A percentile compares a stretch with the other conserved stretches of the same genome.
phyloP scores from a whole-genome alignment of 1,140 invertebrate species.

The Zaprionus gabonicus region DNA sequence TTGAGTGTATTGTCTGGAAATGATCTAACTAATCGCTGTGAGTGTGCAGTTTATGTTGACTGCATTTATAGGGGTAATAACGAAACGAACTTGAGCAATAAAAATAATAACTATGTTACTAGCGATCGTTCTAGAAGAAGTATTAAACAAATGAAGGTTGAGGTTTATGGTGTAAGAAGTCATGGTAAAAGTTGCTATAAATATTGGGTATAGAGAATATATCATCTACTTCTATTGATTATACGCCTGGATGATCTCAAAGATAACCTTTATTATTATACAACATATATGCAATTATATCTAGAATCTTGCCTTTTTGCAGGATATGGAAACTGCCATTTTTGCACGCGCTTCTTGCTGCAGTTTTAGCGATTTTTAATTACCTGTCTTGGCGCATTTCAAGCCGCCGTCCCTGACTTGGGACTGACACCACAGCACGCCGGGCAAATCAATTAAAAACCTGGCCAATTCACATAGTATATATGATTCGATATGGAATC shows the following conservation, averaged over 20 bases:
- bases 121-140: neutral
- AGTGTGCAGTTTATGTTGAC: neutral
- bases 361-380: conserved; percentile 28
- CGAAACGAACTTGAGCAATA: neutral
- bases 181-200: neutral
- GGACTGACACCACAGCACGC: conserved; percentile 30
- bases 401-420: conserved; percentile 49
- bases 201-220: neutral
- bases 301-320: neutral
- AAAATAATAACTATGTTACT: neutral
- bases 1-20: conserved; percentile 22
- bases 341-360: conserved; percentile 1
- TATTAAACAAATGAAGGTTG: neutral
- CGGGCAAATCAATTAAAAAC: conserved; percentile 48
- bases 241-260: too few relatives aligned
- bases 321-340: conserved; percentile 2
- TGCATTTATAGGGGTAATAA: neutral
- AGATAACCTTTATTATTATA: too few relatives aligned
- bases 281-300: neutral
- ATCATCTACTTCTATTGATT: too few relatives aligned
- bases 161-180: neutral
- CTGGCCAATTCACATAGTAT: neutral
- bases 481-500: conserved; percentile 39
- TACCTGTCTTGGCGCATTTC: conserved; percentile 39
- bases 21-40: conserved; percentile 17